phyloP scores from a whole-genome alignment of 2,113 vertebrate genomes.

The Holacanthus passer region DNA sequence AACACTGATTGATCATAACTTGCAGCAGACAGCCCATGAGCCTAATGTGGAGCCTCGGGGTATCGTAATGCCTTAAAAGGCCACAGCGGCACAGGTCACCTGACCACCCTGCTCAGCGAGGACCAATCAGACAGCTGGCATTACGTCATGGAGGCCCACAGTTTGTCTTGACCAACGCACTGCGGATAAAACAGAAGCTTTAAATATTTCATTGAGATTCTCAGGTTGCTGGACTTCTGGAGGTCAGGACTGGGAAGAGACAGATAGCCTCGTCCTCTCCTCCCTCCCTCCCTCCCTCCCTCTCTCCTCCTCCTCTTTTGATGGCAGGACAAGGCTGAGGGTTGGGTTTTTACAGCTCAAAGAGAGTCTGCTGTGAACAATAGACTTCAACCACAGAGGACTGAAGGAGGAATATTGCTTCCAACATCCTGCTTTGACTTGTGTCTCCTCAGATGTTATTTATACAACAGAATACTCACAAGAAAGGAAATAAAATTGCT shows the following conservation, averaged over 20 bases:
- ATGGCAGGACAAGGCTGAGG: conserved; percentile 12
- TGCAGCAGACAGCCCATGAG: conserved; percentile 55
- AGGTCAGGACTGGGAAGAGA: conserved; percentile 78
- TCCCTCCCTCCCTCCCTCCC: conserved; percentile 1
- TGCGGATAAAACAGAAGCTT: conserved; percentile 83
- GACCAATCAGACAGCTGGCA: conserved; percentile 74
- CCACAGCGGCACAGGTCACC: conserved; percentile 72
- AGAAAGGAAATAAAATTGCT: neutral
- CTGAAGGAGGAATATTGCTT: too few species aligned
- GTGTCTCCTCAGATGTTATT: neutral
- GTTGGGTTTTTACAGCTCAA: conserved; percentile 10
- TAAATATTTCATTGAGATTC: conserved; percentile 88
- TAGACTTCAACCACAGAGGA: too few species aligned
- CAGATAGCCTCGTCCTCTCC: conserved; percentile 37
- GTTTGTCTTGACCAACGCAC: conserved; percentile 82
- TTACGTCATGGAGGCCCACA: conserved; percentile 83
- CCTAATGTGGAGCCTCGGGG: conserved; percentile 70
- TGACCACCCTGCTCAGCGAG: conserved; percentile 52
- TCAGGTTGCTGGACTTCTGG: conserved; percentile 81
- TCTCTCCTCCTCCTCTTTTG: conserved; percentile 23
- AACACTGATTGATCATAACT: conserved; percentile 63
- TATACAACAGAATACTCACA: neutral
- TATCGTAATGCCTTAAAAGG: conserved; percentile 76
- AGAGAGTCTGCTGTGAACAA: neutral
- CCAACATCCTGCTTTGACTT: neutral